Percentiles rank a stretch among this genome's conserved stretches.
phyloP scores from a whole-genome alignment of 2,113 vertebrate genomes.

The Peromyscus californicus region DNA sequence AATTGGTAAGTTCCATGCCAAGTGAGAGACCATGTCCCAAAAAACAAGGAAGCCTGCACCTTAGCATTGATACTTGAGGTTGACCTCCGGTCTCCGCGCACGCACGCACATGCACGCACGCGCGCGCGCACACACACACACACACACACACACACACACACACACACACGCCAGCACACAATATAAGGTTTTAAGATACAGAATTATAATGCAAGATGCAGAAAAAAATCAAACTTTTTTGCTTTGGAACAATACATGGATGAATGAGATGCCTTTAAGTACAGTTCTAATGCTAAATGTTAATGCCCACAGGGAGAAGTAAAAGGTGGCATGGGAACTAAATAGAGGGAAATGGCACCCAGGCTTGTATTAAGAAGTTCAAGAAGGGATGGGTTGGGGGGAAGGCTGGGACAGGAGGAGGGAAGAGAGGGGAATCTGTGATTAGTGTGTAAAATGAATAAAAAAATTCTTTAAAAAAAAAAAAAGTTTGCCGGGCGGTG shows the following conservation, averaged over 20 bases:
- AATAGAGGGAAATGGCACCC: not conserved
- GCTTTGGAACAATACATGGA: not conserved
- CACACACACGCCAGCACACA: no score
- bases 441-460: no score
- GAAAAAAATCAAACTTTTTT: not conserved
- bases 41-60: not conserved
- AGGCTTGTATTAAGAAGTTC: not conserved
- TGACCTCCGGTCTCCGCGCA: not conserved
- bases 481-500: no score
- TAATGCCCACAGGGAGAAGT: not conserved
- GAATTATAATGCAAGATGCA: not conserved
- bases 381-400: no score
- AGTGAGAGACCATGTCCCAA: not conserved
- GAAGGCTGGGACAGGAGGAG: no score
- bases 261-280: not conserved
- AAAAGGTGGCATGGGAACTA: not conserved
- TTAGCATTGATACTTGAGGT: not conserved
- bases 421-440: no score
- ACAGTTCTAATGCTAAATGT: not conserved
- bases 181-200: not conserved
- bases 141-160: no score
- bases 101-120: no score
- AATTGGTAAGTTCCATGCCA: not conserved
- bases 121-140: no score
- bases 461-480: no score